phyloP scores from a whole-genome alignment of 2,113 vertebrate genomes.

The Tychaedon coryphoeus region DNA sequence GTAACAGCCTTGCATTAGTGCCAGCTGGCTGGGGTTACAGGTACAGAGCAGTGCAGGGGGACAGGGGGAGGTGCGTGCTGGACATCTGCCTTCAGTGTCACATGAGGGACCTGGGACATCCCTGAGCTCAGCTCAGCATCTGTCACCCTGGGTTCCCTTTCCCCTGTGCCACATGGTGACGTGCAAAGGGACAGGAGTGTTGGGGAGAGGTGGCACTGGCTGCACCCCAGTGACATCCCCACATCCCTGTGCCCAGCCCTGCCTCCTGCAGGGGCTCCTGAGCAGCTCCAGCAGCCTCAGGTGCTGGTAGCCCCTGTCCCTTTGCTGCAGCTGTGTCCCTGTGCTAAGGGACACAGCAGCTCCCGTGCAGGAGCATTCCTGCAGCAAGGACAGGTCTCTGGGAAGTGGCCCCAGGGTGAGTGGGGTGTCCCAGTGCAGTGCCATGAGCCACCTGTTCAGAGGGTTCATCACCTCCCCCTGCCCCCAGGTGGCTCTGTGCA shows the following conservation, averaged over 20 bases:
- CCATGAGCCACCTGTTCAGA: rapidly evolving
- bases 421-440: not conserved
- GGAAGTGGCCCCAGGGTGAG: rapidly evolving
- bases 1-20: not conserved
- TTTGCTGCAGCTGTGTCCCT: not conserved
- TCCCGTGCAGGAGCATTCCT: not conserved
- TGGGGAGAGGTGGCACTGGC: not conserved
- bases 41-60: not conserved
- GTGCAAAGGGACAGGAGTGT: not conserved
- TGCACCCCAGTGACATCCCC: not conserved
- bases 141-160: rapidly evolving
- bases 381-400: not conserved
- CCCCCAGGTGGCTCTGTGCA: not conserved
- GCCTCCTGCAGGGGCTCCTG: not conserved
- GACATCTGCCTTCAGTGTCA: not conserved
- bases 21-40: not conserved
- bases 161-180: rapidly evolving
- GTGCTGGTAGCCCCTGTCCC: rapidly evolving
- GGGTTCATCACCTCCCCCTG: rapidly evolving
- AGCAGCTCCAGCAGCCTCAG: not conserved
- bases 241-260: not conserved
- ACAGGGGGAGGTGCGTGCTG: not conserved
- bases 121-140: not conserved
- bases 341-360: not conserved
- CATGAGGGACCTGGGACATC: rapidly evolving